These are phyloP conservation scores for Caenorhabditis sp. DNA, from an alignment of 2,888 invertebrate species.

Conservation along the genomic window DNA sequence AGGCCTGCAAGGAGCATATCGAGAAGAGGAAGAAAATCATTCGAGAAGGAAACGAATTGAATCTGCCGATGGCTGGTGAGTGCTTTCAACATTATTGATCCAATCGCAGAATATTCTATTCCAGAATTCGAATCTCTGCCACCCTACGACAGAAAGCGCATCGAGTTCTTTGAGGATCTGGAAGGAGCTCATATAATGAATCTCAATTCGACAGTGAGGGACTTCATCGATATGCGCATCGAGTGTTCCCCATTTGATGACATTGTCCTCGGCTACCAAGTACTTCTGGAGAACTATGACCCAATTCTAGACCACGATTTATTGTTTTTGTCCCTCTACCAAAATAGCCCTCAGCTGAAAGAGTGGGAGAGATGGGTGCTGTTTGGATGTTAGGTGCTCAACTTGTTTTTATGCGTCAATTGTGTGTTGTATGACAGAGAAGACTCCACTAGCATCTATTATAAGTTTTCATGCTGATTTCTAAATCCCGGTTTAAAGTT, in stretches of 20 bases:
- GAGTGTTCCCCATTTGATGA: not conserved
- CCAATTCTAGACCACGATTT: constrained; percentile 11
- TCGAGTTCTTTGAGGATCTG: constrained; percentile 3
- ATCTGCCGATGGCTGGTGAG: not conserved
- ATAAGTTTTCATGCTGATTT: no score
- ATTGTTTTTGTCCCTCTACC: constrained; percentile 11
- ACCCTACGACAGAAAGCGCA: not conserved
- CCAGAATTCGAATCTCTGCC: constrained; percentile 16
- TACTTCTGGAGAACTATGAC: constrained; percentile 7
- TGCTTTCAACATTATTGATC: no score
- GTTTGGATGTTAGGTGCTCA: constrained; percentile 9
- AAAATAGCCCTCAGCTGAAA: not conserved
- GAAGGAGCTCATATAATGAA: not conserved
- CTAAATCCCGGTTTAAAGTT: no score
- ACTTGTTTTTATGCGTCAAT: no score
- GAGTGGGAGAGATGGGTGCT: constrained; percentile 11
- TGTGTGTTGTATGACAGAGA: no score
- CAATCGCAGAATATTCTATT: not conserved
- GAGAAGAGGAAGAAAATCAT: constrained; percentile 6
- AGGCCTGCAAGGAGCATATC: constrained; percentile 1
- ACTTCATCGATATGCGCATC: constrained; percentile 2
- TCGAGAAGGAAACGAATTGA: not conserved
- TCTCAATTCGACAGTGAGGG: no score
- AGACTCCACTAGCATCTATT: no score
- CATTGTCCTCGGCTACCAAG: constrained; percentile 6